Conservation (phyloP, 2,113 vertebrate species). For the Anhinga rufa region DNA sequence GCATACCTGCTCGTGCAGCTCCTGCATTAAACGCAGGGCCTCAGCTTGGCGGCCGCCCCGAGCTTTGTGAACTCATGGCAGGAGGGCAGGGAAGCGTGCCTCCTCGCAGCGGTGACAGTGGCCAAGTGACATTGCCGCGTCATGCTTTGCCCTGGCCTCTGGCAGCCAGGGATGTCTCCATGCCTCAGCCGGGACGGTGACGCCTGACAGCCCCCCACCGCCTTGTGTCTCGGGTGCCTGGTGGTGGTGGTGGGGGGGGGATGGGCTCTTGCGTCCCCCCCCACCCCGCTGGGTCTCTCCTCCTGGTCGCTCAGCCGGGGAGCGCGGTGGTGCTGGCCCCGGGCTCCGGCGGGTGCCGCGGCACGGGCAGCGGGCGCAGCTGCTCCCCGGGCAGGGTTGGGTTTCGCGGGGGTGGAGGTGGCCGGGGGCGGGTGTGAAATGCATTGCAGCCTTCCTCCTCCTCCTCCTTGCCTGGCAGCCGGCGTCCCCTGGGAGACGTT, state of each 20-base stretch:
- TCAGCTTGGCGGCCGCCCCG: neutral
- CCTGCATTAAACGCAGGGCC: neutral
- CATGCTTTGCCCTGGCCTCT: neutral
- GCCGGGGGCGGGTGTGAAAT: constrained; percentile 35
- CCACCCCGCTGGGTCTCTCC: neutral
- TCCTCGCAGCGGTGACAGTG: neutral
- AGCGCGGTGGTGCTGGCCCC: neutral
- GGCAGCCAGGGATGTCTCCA: accelerated
- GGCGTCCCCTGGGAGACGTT: neutral
- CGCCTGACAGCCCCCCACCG: neutral
- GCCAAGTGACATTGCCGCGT: neutral
- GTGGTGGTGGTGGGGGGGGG: too few species aligned
- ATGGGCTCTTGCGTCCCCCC: neutral
- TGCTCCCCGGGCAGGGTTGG: constrained; percentile 36
- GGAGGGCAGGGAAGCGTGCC: neutral
- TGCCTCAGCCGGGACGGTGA: neutral
- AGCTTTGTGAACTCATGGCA: accelerated
- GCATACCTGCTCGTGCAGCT: accelerated
- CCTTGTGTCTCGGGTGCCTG: neutral
- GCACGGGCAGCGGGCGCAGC: neutral
- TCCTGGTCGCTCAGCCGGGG: neutral
- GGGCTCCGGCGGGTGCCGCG: neutral
- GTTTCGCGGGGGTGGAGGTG: constrained; percentile 16
- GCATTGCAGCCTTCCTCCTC: constrained; percentile 27
- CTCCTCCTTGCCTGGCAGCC: neutral